Evolutionary conservation across 2,797 vertebrate genomes (phyloP).

Genomic region (Tenualosa ilisha): DNA sequence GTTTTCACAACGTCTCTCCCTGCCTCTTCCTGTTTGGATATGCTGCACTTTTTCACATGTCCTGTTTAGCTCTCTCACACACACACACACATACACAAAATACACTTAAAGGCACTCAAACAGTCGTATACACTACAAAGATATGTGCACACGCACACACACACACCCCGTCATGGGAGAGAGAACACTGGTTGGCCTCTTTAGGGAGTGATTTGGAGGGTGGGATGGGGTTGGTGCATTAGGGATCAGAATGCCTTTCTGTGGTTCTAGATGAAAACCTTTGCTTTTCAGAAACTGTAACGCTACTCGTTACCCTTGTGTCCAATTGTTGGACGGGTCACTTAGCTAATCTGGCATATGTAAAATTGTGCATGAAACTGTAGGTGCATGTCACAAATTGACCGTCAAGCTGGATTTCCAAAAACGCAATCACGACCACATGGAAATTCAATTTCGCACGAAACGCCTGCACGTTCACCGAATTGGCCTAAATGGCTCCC

Average conservation of each 20-base stretch:
- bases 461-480: neutral
- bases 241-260: neutral
- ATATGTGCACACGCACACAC: too few relatives aligned
- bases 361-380: neutral
- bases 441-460: slow-evolving; percentile 7
- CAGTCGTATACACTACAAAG: slow-evolving; percentile 13
- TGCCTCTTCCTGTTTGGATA: slow-evolving; percentile 68
- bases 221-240: neutral
- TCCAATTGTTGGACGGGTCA: neutral
- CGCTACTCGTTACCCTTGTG: neutral
- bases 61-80: slow-evolving; percentile 43
- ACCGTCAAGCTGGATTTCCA: neutral
- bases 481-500: neutral
- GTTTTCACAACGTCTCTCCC: slow-evolving; percentile 30
- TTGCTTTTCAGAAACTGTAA: neutral
- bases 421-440: neutral
- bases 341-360: neutral
- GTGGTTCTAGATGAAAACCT: neutral
- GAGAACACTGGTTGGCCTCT: neutral
- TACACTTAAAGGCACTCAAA: slow-evolving; percentile 17
- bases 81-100: slow-evolving; percentile 15
- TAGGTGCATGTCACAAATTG: neutral
- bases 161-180: slow-evolving; percentile 5
- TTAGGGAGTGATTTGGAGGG: neutral
- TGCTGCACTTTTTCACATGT: slow-evolving; percentile 32